Conservation (phyloP, 1,140 invertebrate genomes). For the Antheraea pernyi region DNA sequence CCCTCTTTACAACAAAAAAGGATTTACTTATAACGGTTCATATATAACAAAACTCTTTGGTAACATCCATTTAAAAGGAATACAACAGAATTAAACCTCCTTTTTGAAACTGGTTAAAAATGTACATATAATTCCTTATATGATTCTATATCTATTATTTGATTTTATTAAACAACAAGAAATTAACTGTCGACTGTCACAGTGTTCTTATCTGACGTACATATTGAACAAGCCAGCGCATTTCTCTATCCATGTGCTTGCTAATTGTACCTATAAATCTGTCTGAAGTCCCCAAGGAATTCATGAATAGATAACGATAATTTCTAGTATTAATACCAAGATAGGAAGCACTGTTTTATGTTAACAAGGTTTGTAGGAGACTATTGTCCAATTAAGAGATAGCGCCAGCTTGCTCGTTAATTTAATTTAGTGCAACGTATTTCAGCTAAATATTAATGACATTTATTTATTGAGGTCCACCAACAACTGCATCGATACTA, state of each 20-base stretch:
- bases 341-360: background rate
- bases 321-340: background rate
- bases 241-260: background rate
- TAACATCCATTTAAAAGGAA: no score
- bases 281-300: slow-evolving; percentile 4
- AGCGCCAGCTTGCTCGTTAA: background rate
- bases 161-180: background rate
- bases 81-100: no score
- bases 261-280: slow-evolving; percentile 12
- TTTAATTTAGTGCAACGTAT: background rate
- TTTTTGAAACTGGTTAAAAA: no score
- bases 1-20: no score
- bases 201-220: background rate
- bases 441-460: background rate
- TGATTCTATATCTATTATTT: no score
- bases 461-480: background rate
- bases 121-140: no score
- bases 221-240: background rate
- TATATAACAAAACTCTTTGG: no score
- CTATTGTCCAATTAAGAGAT: slow-evolving; percentile 3
- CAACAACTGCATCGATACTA: no score
- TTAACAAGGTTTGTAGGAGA: background rate
- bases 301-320: slow-evolving; percentile 11
- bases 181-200: background rate
- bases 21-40: no score